Percentiles rank a stretch among this genome's conserved stretches.
Conservation (phyloP, 2,888 invertebrate species). For the Napeogenes inachia region DNA sequence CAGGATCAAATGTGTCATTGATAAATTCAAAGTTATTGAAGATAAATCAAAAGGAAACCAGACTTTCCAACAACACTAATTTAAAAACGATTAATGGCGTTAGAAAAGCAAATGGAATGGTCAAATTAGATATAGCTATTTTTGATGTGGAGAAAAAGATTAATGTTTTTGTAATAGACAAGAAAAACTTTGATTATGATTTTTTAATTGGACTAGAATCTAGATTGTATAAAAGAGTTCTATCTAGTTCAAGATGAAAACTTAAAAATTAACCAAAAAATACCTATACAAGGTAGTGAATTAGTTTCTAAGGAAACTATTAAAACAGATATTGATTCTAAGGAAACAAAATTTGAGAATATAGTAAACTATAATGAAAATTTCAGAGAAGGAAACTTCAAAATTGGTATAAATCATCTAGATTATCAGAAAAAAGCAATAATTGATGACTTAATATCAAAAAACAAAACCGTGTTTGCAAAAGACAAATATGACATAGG, state of each 20-base stretch:
- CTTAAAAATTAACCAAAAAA: conserved; percentile 27
- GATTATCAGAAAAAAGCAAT: conserved; percentile 20
- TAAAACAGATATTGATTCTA: neutral
- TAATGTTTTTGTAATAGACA: conserved; percentile 31
- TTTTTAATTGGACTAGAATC: conserved; percentile 35
- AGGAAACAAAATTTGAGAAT: neutral
- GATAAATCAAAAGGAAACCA: conserved; percentile 11
- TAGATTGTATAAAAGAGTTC: conserved; percentile 34
- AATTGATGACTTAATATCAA: conserved; percentile 23
- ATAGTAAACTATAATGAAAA: conserved; percentile 31
- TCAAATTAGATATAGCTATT: conserved; percentile 30
- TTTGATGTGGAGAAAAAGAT: conserved; percentile 29
- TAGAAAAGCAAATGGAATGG: conserved; percentile 23
- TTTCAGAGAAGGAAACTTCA: conserved; percentile 24
- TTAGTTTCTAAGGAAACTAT: neutral
- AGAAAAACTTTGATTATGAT: conserved; percentile 34
- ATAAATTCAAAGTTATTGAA: conserved; percentile 34
- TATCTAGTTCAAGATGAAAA: conserved; percentile 33
- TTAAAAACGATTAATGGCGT: conserved; percentile 31
- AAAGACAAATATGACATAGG: conserved; percentile 26
- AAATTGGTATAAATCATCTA: conserved; percentile 22
- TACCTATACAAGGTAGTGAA: conserved; percentile 1
- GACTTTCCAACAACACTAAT: conserved; percentile 14
- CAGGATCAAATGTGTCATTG: conserved; percentile 38
- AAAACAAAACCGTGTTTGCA: conserved; percentile 26